phyloP scores from a whole-genome alignment of 2,888 invertebrate genomes.

The Polydrusus pterygomalis region DNA sequence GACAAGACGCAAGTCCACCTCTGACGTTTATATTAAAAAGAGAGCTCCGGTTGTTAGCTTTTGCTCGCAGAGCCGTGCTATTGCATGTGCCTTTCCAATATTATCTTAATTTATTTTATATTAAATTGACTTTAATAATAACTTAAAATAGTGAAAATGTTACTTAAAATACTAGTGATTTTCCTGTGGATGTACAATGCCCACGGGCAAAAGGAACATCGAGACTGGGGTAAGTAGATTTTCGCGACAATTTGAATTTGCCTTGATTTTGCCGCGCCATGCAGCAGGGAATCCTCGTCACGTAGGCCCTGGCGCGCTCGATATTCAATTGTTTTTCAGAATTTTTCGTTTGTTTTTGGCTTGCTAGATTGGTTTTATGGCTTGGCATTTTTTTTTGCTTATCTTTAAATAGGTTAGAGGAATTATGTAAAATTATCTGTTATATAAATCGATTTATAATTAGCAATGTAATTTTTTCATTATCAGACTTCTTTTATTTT shows the following conservation, averaged over 20 bases:
- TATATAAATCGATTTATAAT: slow-evolving; percentile 17
- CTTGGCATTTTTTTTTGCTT: slow-evolving; percentile 19
- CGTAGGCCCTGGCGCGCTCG: slow-evolving; percentile 59
- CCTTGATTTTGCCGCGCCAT: slow-evolving; percentile 63
- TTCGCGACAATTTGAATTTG: slow-evolving; percentile 51
- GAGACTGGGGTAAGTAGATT: slow-evolving; percentile 67
- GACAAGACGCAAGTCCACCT: slow-evolving; percentile 40
- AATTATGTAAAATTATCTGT: slow-evolving; percentile 27
- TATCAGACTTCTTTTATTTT: no score
- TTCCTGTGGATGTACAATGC: slow-evolving; percentile 52
- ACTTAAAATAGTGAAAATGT: slow-evolving; percentile 58
- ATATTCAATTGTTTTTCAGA: slow-evolving; percentile 32
- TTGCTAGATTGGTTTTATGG: not conserved
- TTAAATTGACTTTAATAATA: slow-evolving; percentile 34
- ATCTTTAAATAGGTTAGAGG: slow-evolving; percentile 17
- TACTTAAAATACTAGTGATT: slow-evolving; percentile 60
- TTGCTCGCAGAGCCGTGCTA: slow-evolving; percentile 45
- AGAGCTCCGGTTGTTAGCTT: slow-evolving; percentile 36
- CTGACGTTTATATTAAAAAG: slow-evolving; percentile 39
- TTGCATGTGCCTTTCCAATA: slow-evolving; percentile 45
- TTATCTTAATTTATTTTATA: slow-evolving; percentile 33
- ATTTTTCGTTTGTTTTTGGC: slow-evolving; percentile 30
- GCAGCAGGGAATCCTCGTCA: slow-evolving; percentile 59
- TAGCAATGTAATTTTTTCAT: not conserved
- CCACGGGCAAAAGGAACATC: slow-evolving; percentile 56